Conservation (phyloP, 1,140 invertebrate species). For the Neelides sp. region DNA sequence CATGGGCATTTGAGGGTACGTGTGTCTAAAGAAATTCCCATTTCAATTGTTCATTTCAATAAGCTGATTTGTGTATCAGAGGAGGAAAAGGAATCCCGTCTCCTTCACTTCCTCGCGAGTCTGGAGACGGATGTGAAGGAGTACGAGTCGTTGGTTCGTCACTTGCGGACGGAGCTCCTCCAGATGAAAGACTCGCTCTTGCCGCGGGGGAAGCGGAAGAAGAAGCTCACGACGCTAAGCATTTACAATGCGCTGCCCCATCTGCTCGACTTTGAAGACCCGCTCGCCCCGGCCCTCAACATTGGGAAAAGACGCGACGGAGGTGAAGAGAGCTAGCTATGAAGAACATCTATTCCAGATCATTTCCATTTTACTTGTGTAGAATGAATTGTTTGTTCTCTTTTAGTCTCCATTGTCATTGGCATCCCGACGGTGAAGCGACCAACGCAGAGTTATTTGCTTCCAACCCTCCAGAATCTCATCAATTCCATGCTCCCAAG, state of each 20-base stretch:
- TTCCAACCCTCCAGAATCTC: conserved; percentile 75
- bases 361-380: conserved; percentile 1
- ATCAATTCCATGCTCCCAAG: conserved; percentile 61
- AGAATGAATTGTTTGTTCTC: conserved; percentile 10
- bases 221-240: conserved; percentile 17
- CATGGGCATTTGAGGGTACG: too few relatives aligned
- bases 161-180: conserved; percentile 18
- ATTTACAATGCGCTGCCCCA: conserved; percentile 77
- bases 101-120: conserved; percentile 17
- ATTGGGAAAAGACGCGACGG: conserved; percentile 58
- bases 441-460: conserved; percentile 75
- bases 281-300: conserved; percentile 62
- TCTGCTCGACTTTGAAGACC: conserved; percentile 61
- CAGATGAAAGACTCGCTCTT: conserved; percentile 5
- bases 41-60: too few relatives aligned
- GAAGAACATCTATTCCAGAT: neutral
- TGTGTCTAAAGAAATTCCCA: too few relatives aligned
- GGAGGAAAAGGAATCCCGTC: conserved; percentile 23
- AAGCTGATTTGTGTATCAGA: too few relatives aligned
- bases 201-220: conserved; percentile 5
- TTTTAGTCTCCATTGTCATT: conserved; percentile 60
- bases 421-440: conserved; percentile 80
- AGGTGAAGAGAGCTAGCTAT: conserved; percentile 36
- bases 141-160: conserved; percentile 22
- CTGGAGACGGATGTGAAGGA: conserved; percentile 25